These are phyloP conservation scores for Harpegnathos saltator DNA, from an alignment of 1,140 invertebrate genomes.

Conservation along the genomic window DNA sequence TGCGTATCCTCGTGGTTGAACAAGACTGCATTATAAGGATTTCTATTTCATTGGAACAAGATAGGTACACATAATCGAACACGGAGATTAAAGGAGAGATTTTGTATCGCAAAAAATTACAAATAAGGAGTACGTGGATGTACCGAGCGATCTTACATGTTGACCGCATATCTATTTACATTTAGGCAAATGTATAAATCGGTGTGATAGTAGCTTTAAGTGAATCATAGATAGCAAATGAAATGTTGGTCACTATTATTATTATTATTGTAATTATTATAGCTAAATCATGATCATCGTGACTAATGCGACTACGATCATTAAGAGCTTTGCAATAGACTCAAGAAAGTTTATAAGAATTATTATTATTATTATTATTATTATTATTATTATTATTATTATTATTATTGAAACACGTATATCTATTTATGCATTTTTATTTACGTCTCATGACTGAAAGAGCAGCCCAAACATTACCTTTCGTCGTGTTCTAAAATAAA, in stretches of 20 bases:
- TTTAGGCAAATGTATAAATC: conserved; percentile 83
- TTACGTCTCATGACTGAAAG: conserved; percentile 51
- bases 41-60: conserved; percentile 1
- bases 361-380: conserved; percentile 47
- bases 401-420: conserved; percentile 46
- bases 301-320: conserved; percentile 61
- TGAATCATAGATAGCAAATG: conserved; percentile 76
- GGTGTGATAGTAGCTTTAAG: conserved; percentile 86
- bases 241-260: conserved; percentile 78
- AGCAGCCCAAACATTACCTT: conserved; percentile 7
- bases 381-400: conserved; percentile 56
- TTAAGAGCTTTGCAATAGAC: conserved; percentile 70
- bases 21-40: conserved; percentile 4
- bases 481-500: conserved; percentile 10
- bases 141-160: conserved; percentile 35
- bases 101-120: conserved; percentile 38
- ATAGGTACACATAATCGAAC: conserved; percentile 26
- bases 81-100: not conserved
- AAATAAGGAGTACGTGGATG: conserved; percentile 35
- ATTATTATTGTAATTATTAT: conserved; percentile 72
- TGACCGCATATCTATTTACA: conserved; percentile 76
- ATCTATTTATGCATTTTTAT: conserved; percentile 74
- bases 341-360: conserved; percentile 41
- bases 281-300: conserved; percentile 59
- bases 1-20: conserved; percentile 1